These are phyloP conservation scores for Montipora capricornis DNA, from an alignment of 64 coral and sea anemone genomes.

Conservation along the genomic window DNA sequence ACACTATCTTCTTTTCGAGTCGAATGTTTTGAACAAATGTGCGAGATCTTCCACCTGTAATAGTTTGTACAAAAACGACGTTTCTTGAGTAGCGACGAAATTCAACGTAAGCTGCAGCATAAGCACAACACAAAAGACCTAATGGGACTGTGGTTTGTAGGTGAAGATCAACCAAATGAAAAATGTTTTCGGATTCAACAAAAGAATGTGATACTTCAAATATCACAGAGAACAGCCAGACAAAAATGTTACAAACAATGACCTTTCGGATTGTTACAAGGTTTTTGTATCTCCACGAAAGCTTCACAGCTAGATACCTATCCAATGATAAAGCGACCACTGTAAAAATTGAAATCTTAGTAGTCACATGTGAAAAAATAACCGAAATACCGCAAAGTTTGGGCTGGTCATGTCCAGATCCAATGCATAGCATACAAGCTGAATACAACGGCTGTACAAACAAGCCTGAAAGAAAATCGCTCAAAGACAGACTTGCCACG, in stretches of 20 bases:
- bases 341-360: conserved; percentile 78
- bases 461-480: conserved; percentile 70
- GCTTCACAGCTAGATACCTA: conserved; percentile 69
- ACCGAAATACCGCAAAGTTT: conserved; percentile 19
- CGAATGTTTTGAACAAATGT: conserved; percentile 45
- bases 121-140: neutral
- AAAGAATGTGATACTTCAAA: conserved; percentile 77
- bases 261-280: conserved; percentile 52
- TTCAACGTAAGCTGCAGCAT: conserved; percentile 67
- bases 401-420: neutral
- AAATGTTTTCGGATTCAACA: neutral
- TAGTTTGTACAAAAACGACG: conserved; percentile 29
- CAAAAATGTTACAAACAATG: conserved; percentile 13
- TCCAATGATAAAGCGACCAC: conserved; percentile 77
- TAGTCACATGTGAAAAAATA: conserved; percentile 70
- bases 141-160: conserved; percentile 78
- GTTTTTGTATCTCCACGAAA: conserved; percentile 62
- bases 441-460: conserved; percentile 67
- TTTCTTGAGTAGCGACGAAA: conserved; percentile 81
- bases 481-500: conserved; percentile 60
- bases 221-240: conserved; percentile 49
- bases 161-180: conserved; percentile 76
- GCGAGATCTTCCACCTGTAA: neutral
- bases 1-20: conserved; percentile 71
- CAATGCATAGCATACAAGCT: conserved; percentile 48